Evolutionary conservation across 2,888 invertebrate species (phyloP).

Genomic region (Hemicrepidius hirtus): DNA sequence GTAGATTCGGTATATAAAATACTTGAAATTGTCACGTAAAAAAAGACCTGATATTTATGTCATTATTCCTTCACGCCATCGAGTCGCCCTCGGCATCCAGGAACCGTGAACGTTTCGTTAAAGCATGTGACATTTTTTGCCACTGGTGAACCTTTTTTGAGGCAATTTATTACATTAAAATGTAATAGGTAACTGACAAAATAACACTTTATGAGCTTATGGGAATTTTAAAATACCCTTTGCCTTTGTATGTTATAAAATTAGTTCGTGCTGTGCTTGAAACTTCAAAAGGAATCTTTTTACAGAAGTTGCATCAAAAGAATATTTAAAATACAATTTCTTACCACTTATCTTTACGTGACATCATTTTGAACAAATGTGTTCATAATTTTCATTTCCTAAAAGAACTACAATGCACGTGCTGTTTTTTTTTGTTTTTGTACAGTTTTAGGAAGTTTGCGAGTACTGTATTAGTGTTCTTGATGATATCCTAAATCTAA

Average conservation of each 20-base stretch:
- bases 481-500: too few relatives aligned
- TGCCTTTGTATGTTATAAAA: slow-evolving; percentile 37
- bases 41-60: slow-evolving; percentile 49
- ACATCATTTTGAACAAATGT: not conserved
- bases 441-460: too few relatives aligned
- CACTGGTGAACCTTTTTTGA: slow-evolving; percentile 44
- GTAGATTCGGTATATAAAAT: slow-evolving; percentile 51
- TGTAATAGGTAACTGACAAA: slow-evolving; percentile 52
- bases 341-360: slow-evolving; percentile 13
- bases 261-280: slow-evolving; percentile 20
- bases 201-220: slow-evolving; percentile 51
- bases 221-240: slow-evolving; percentile 42
- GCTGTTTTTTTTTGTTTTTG: not conserved
- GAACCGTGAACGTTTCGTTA: slow-evolving; percentile 54
- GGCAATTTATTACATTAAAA: slow-evolving; percentile 52
- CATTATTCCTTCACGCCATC: slow-evolving; percentile 53
- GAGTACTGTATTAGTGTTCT: too few relatives aligned
- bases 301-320: slow-evolving; percentile 25
- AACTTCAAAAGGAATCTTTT: slow-evolving; percentile 39
- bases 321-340: slow-evolving; percentile 27
- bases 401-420: not conserved
- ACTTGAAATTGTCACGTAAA: slow-evolving; percentile 54
- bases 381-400: not conserved
- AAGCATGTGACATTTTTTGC: slow-evolving; percentile 53
- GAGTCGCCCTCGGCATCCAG: slow-evolving; percentile 49